Evolutionary conservation across 2,113 vertebrate species (phyloP).

Genomic region (Epinephelus fuscoguttatus): DNA sequence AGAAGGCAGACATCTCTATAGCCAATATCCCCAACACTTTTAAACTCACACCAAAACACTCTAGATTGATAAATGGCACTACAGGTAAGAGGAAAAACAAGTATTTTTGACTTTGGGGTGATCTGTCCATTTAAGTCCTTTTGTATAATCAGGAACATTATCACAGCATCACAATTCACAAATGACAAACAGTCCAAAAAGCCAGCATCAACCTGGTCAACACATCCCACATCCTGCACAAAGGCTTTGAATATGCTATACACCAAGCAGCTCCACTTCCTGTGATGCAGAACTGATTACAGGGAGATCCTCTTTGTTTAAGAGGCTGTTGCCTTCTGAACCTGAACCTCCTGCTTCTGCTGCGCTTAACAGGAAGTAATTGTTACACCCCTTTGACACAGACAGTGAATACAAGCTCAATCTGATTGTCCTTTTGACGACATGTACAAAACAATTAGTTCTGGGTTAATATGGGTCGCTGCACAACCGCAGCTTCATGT

Average conservation of each 20-base stretch:
- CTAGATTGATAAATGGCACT: too few species aligned
- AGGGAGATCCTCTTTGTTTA: neutral
- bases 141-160: too few species aligned
- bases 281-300: conserved; percentile 3
- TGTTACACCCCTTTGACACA: conserved; percentile 5
- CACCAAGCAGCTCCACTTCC: neutral
- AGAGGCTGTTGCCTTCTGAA: conserved; percentile 12
- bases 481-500: neutral
- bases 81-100: too few species aligned
- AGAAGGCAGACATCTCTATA: too few species aligned
- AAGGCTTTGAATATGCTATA: conserved; percentile 6
- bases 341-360: neutral
- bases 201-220: neutral
- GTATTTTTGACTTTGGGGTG: too few species aligned
- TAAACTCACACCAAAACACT: too few species aligned
- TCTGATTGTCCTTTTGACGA: neutral
- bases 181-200: neutral
- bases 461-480: conserved; percentile 1
- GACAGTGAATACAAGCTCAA: neutral
- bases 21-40: too few species aligned
- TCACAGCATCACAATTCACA: too few species aligned
- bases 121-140: too few species aligned
- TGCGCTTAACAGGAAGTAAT: conserved; percentile 17
- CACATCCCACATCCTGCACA: neutral
- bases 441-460: conserved; percentile 5